A percentile compares a stretch with the other conserved stretches of the same genome.
Conservation (phyloP, 1,140 invertebrate species). For the Galleria mellonella region DNA sequence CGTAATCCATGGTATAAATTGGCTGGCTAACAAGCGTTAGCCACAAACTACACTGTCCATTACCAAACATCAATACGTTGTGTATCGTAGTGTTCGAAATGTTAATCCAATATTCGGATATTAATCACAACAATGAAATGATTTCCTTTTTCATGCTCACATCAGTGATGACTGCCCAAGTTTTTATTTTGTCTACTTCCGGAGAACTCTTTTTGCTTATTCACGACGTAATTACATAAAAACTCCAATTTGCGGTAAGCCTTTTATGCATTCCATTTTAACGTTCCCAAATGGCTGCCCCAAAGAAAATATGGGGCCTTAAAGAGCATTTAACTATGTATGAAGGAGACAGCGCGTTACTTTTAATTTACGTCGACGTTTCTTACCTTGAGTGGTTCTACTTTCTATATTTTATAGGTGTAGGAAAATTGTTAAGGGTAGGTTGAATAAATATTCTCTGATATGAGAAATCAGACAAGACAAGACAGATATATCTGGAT, state of each 20-base stretch:
- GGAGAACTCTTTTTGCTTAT: constrained; percentile 30
- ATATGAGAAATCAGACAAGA: constrained; percentile 7
- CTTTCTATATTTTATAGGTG: constrained; percentile 44
- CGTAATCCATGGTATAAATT: too few relatives aligned
- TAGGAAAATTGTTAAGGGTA: constrained; percentile 23
- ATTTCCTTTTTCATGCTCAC: too few relatives aligned
- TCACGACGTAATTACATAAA: constrained; percentile 43
- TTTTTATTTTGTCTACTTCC: neutral
- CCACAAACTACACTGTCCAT: too few relatives aligned
- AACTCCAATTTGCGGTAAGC: constrained; percentile 41
- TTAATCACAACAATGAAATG: too few relatives aligned
- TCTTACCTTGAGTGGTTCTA: constrained; percentile 34
- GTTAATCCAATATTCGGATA: too few relatives aligned
- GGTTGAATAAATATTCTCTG: constrained; percentile 3
- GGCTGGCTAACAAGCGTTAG: too few relatives aligned
- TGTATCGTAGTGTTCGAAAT: too few relatives aligned
- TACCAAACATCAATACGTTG: neutral
- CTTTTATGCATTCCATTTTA: constrained; percentile 48
- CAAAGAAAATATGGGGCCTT: constrained; percentile 53
- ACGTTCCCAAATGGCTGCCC: constrained; percentile 35
- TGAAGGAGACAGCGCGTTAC: constrained; percentile 59
- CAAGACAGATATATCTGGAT: constrained; percentile 1
- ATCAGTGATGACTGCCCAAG: neutral
- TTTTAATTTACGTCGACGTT: constrained; percentile 60
- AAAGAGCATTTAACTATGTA: constrained; percentile 65